phyloP scores from a whole-genome alignment of 2,888 invertebrate genomes.

The Acheta domesticus region DNA sequence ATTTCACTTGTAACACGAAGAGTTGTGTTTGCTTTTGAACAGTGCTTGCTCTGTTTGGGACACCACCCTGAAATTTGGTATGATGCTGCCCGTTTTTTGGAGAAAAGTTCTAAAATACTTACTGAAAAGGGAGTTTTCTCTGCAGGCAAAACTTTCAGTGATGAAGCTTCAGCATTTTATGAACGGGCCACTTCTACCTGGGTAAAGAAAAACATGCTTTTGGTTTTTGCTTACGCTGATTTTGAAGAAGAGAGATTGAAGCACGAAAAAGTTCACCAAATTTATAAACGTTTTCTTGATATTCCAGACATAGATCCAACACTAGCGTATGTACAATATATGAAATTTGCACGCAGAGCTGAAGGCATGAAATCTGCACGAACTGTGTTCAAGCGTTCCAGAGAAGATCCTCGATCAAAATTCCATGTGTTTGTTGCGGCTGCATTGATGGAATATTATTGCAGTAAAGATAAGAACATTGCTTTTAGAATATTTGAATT shows the following conservation, averaged over 20 bases:
- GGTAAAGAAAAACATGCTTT: conserved; percentile 83
- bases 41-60: conserved; percentile 91
- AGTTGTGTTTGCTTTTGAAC: conserved; percentile 98
- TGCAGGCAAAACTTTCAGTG: conserved; percentile 86
- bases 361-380: conserved; percentile 97
- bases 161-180: conserved; percentile 92
- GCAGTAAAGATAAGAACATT: conserved; percentile 95
- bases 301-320: conserved; percentile 93
- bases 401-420: conserved; percentile 78
- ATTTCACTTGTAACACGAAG: conserved; percentile 86
- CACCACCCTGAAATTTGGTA: conserved; percentile 99
- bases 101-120: conserved; percentile 88
- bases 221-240: conserved; percentile 98
- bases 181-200: conserved; percentile 89
- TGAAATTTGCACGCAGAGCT: conserved; percentile 96
- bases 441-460: conserved; percentile 98
- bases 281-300: conserved; percentile 88
- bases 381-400: conserved; percentile 88
- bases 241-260: conserved; percentile 96
- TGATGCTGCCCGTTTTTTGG: conserved; percentile 95
- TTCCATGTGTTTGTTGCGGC: conserved; percentile 96
- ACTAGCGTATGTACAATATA: conserved; percentile 95
- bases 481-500: conserved; percentile 96
- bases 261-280: conserved; percentile 93
- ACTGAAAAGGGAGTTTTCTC: conserved; percentile 94